Evolutionary conservation across 2,113 vertebrate species (phyloP).

Genomic region (Pituophis catenifer): DNA sequence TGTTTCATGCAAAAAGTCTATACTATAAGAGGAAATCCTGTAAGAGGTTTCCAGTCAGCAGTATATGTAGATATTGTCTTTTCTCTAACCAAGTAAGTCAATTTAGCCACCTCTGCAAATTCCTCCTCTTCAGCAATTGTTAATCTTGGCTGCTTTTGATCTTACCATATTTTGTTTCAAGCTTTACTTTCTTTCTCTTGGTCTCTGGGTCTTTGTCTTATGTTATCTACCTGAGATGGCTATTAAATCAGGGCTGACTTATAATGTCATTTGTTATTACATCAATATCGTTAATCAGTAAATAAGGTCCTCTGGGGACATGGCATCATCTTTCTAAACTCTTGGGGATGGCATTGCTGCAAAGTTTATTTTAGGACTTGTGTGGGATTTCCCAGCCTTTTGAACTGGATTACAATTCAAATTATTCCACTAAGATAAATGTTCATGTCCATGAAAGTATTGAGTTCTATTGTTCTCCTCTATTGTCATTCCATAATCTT

Average conservation of each 20-base stretch:
- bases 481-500: neutral
- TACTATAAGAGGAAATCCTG: neutral
- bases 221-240: slow-evolving; percentile 5
- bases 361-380: neutral
- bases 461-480: neutral
- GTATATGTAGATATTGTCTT: neutral
- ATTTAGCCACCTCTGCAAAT: neutral
- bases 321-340: neutral
- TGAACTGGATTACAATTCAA: neutral
- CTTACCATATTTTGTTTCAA: neutral
- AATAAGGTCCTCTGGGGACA: neutral
- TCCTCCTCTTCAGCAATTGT: neutral
- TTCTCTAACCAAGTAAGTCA: neutral
- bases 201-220: neutral
- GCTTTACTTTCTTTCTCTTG: rapidly evolving
- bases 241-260: slow-evolving; percentile 9
- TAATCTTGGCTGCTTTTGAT: neutral
- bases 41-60: neutral
- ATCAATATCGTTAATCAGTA: neutral
- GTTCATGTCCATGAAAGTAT: neutral
- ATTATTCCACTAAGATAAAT: neutral
- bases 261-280: slow-evolving; percentile 3
- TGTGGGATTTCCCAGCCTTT: neutral
- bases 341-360: neutral
- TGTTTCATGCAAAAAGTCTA: neutral